A percentile compares a stretch with the other conserved stretches of the same genome.
Evolutionary conservation across 2,113 vertebrate genomes (phyloP).

Genomic region (Nibea coibor): DNA sequence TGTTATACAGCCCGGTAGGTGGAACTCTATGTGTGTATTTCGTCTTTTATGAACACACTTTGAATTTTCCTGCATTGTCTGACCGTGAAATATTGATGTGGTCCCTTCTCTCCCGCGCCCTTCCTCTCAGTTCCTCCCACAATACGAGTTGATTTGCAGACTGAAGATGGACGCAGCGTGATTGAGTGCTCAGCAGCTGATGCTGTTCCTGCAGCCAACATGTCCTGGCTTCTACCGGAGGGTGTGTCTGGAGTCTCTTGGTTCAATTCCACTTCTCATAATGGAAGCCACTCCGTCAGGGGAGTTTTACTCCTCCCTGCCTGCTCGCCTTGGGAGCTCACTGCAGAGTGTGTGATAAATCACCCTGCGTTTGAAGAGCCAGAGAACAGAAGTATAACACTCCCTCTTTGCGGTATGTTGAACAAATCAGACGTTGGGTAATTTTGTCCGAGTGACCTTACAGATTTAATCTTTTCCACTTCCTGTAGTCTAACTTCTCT

Average conservation of each 20-base stretch:
- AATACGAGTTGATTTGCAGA: slow-evolving; percentile 60
- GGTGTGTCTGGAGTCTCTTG: slow-evolving; percentile 62
- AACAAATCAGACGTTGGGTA: slow-evolving; percentile 48
- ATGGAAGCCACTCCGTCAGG: slow-evolving; percentile 75
- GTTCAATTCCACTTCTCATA: slow-evolving; percentile 70
- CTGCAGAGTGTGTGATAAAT: slow-evolving; percentile 75
- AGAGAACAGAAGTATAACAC: slow-evolving; percentile 65
- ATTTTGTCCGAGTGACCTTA: slow-evolving; percentile 31
- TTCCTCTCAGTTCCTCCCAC: slow-evolving; percentile 67
- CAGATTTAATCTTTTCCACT: slow-evolving; percentile 26
- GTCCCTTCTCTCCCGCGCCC: background rate
- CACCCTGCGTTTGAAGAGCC: slow-evolving; percentile 70
- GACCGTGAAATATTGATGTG: slow-evolving; percentile 22
- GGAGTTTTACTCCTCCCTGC: slow-evolving; percentile 74
- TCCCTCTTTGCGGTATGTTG: slow-evolving; percentile 78
- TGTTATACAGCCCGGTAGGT: slow-evolving; percentile 43
- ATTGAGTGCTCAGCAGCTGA: slow-evolving; percentile 77
- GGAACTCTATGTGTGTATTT: background rate
- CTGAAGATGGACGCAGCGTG: slow-evolving; percentile 53
- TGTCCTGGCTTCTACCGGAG: slow-evolving; percentile 79
- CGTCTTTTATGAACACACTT: background rate
- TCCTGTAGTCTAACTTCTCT: slow-evolving; percentile 30
- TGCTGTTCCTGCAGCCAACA: slow-evolving; percentile 73
- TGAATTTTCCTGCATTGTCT: background rate
- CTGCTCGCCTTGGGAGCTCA: slow-evolving; percentile 68